Percentiles rank a stretch among this genome's conserved stretches.
phyloP scores from a whole-genome alignment of 1,140 invertebrate genomes.

The Nasonia longicornis region DNA sequence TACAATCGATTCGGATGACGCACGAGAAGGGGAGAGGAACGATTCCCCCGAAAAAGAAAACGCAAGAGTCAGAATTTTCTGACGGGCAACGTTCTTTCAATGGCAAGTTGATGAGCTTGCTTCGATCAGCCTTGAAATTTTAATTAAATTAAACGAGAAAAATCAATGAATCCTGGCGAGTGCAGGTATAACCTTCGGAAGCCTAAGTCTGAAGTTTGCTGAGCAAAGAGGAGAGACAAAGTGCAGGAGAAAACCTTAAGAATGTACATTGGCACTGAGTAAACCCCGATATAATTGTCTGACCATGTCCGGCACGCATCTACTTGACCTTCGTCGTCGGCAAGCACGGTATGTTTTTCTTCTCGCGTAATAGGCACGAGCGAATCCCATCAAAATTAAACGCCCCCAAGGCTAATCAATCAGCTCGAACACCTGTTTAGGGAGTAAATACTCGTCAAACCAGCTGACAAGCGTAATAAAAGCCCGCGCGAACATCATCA shows the following conservation, averaged over 20 bases:
- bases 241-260: neutral
- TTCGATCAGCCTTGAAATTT: constrained; percentile 21
- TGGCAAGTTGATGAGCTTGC: neutral
- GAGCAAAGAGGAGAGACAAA: constrained; percentile 2
- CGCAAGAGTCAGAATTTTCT: no score
- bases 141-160: constrained; percentile 33
- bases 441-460: neutral
- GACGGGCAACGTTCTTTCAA: neutral
- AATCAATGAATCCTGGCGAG: constrained; percentile 9
- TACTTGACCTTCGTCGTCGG: no score
- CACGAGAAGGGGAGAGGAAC: no score
- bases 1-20: no score
- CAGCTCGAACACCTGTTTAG: no score
- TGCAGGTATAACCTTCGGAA: constrained; percentile 24
- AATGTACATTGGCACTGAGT: neutral
- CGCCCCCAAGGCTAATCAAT: no score
- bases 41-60: no score
- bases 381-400: no score
- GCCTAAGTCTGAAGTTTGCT: constrained; percentile 5
- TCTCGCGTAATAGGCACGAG: no score
- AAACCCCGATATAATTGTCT: neutral
- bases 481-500: neutral
- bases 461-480: neutral
- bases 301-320: no score
- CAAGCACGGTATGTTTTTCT: no score